Evolutionary conservation across 2,113 vertebrate genomes (phyloP).

Genomic region (Pagrus major): DNA sequence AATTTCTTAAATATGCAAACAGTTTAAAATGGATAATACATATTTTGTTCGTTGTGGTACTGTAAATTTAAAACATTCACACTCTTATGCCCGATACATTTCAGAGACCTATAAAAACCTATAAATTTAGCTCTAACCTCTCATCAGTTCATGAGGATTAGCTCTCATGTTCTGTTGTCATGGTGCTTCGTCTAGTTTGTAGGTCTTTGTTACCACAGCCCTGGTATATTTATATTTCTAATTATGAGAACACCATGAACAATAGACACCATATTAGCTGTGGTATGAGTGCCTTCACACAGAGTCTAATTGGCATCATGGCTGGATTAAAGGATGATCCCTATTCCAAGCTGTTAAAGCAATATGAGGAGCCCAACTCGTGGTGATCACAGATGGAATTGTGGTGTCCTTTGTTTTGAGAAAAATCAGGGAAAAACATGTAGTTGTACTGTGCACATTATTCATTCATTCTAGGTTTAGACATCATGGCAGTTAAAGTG

Average conservation of each 20-base stretch:
- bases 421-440: not conserved
- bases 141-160: slow-evolving; percentile 10
- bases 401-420: not conserved
- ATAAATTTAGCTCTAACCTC: not conserved
- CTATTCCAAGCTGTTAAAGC: slow-evolving; percentile 16
- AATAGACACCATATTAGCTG: slow-evolving; percentile 42
- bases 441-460: not conserved
- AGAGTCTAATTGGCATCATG: slow-evolving; percentile 51
- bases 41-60: not conserved
- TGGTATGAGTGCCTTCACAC: slow-evolving; percentile 22
- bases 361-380: slow-evolving; percentile 28
- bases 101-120: slow-evolving; percentile 10
- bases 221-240: slow-evolving; percentile 20
- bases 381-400: slow-evolving; percentile 19
- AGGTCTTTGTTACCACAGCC: slow-evolving; percentile 21
- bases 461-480: not conserved
- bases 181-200: not conserved
- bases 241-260: slow-evolving; percentile 6
- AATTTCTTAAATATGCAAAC: not conserved
- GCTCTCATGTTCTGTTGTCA: slow-evolving; percentile 4
- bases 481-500: not conserved
- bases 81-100: not conserved
- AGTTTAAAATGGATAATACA: not conserved
- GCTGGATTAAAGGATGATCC: slow-evolving; percentile 64
- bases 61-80: not conserved